These are phyloP conservation scores for Nasonovia ribisnigri DNA, from an alignment of 2,888 invertebrate genomes.

Conservation along the genomic window DNA sequence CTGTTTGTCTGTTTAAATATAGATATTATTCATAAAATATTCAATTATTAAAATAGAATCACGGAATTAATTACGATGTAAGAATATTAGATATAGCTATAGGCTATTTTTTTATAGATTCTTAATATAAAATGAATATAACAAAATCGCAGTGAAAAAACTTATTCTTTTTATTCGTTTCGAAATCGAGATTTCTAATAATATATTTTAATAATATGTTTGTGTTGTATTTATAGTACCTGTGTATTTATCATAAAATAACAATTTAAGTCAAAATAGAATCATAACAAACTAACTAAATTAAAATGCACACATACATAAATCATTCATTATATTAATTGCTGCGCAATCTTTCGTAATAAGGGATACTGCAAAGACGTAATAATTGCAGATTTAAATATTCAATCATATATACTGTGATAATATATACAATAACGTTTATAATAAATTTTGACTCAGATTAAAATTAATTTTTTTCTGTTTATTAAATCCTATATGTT, in stretches of 20 bases:
- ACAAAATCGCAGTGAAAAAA: background rate
- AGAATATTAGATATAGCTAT: background rate
- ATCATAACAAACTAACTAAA: background rate
- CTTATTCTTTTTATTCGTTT: background rate
- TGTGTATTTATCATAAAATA: background rate
- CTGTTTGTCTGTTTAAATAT: no score
- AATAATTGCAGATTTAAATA: background rate
- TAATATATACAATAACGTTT: background rate
- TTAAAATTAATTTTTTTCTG: background rate
- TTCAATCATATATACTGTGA: no score
- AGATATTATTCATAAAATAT: slow-evolving; percentile 5
- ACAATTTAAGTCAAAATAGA: background rate
- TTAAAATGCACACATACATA: background rate
- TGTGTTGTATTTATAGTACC: background rate
- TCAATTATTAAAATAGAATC: background rate
- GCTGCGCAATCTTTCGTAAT: background rate
- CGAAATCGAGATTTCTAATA: background rate
- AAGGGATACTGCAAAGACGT: background rate
- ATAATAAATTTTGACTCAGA: background rate
- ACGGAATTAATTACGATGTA: slow-evolving; percentile 8
- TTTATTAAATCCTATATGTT: background rate
- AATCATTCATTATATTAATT: background rate
- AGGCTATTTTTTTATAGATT: background rate
- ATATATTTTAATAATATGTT: background rate
- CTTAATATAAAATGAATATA: background rate